Evolutionary conservation across 2,888 invertebrate genomes (phyloP), one percentile per base, ranked within the genome.

Genomic region (Cataglyphis cursor): DNA sequence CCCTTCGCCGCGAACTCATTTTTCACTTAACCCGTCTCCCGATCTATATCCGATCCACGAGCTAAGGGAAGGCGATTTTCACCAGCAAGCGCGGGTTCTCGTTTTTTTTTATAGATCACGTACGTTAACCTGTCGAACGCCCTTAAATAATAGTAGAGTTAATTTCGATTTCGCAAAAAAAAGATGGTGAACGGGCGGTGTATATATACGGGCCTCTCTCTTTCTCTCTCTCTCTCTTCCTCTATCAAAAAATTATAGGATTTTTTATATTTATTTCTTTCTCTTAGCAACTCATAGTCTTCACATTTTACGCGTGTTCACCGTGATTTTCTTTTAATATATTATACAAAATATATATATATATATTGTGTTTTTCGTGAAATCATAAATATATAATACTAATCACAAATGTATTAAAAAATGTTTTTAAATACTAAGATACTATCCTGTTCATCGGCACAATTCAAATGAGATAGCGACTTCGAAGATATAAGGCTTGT

Each of bases 11-110:
- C 21, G 44, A 80, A 72, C 44, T 72, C 78, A 80, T 80, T 80
- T 80, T 80, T 80, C 78, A 80, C 73, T 80, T 80, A 80, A 80
- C 57, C 72, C 59, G 78, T 80, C 78, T 72, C 24, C 31, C 73
- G 35, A 72, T 80, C 73, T 31, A 78, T 59, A 72, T 12, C 59
- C 59, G 73, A 80, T 80, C 59, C 44, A 61, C 61, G 24, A 51
- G 35, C 24, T 24, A 35, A 72, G 73, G 73, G 3, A 35, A 80
- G 35, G 35, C 44, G 73, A 80, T 80, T 80, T 80, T 80, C 73
- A 44, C 31, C 35, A 35, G 78, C 44, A 72, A 72, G 59, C 54
- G 78, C 78, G 73, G 31, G 59, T 80, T 72, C 59, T 59, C 44
- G 12, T 59, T 78, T 80, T 54, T 51, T 44, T 80, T 54, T 70